Percentiles rank a stretch among this genome's conserved stretches.
phyloP scores from a whole-genome alignment of 1,140 invertebrate species.

The Drosophila murphyi region DNA sequence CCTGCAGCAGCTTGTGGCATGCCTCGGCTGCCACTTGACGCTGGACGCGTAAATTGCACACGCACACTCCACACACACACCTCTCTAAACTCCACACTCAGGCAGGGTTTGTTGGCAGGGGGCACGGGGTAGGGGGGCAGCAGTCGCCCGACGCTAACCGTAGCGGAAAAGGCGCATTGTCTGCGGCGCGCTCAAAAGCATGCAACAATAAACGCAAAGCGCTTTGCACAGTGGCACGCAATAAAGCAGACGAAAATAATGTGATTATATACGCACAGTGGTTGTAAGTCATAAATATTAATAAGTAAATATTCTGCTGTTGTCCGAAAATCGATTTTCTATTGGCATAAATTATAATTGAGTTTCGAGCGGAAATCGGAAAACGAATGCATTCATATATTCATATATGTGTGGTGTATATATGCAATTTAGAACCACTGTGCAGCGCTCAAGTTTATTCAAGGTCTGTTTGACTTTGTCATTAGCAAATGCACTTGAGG shows the following conservation, averaged over 20 bases:
- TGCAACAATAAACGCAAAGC: conserved; percentile 40
- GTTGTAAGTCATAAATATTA: no score
- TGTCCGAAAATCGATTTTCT: no score
- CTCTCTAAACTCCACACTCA: not conserved
- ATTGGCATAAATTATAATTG: no score
- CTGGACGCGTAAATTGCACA: conserved; percentile 54
- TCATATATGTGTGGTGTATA: no score
- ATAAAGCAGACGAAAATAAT: not conserved
- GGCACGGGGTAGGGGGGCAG: not conserved
- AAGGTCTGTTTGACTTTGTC: conserved; percentile 65
- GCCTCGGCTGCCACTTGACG: conserved; percentile 55
- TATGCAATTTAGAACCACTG: conserved; percentile 22
- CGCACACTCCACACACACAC: conserved; percentile 1
- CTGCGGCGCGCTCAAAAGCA: conserved; percentile 38
- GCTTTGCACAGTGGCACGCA: conserved; percentile 30
- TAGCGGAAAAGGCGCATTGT: conserved; percentile 30
- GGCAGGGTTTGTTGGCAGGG: not conserved
- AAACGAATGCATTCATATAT: no score
- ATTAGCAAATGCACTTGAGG: conserved; percentile 70
- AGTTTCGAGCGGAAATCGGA: no score
- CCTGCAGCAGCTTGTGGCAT: conserved; percentile 50
- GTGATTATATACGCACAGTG: not conserved
- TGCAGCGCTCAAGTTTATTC: conserved; percentile 22
- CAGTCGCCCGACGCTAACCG: conserved; percentile 11
- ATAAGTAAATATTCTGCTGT: no score